These are phyloP conservation scores for Nymphalis urticae DNA, from an alignment of 2,888 invertebrate genomes.

Conservation along the genomic window DNA sequence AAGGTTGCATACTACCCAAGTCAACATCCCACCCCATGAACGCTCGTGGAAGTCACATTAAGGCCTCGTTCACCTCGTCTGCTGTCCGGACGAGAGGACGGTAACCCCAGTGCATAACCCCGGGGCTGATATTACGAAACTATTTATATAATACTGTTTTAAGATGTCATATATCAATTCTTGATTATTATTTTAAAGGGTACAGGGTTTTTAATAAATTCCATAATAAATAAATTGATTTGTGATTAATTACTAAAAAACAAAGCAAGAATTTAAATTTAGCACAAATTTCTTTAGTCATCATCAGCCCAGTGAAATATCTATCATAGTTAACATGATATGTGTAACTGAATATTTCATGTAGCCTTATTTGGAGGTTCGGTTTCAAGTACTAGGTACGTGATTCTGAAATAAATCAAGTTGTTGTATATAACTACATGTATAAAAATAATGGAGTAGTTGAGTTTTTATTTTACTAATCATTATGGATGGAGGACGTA, in stretches of 20 bases:
- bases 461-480: too few species aligned
- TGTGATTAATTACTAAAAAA: not conserved
- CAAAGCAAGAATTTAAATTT: not conserved
- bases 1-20: slow-evolving; percentile 1
- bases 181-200: not conserved
- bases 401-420: not conserved
- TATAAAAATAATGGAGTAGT: not conserved
- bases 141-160: not conserved
- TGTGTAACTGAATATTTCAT: slow-evolving; percentile 27
- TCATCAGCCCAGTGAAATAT: not conserved
- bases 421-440: not conserved
- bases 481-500: too few species aligned
- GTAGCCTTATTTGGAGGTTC: slow-evolving; percentile 18
- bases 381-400: slow-evolving; percentile 5
- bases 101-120: slow-evolving; percentile 37
- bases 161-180: not conserved
- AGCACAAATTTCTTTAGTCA: not conserved
- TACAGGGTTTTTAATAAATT: not conserved
- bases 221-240: not conserved
- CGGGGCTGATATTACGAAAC: slow-evolving; percentile 2
- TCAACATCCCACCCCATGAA: not conserved
- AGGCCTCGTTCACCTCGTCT: slow-evolving; percentile 33
- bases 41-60: slow-evolving; percentile 23
- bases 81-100: slow-evolving; percentile 42
- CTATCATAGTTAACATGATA: not conserved